phyloP scores from a whole-genome alignment of 2,113 vertebrate genomes.

The Morone saxatilis region DNA sequence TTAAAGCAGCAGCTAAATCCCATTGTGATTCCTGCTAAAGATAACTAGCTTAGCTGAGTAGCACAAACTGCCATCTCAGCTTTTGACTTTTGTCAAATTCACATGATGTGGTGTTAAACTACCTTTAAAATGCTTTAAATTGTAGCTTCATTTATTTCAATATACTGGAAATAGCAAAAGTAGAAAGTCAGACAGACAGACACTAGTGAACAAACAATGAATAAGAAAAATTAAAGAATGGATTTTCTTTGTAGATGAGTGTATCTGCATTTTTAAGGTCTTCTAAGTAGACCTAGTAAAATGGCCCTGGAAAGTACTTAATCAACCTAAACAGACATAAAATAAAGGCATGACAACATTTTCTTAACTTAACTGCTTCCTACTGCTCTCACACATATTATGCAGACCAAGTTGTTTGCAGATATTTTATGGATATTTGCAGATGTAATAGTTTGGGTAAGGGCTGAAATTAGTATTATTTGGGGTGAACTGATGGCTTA shows the following conservation, averaged over 20 bases:
- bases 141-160: not conserved
- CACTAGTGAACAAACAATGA: too few species aligned
- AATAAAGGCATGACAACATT: not conserved
- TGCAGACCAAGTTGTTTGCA: not conserved
- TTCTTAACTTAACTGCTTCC: not conserved
- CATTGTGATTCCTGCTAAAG: not conserved
- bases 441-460: not conserved
- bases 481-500: conserved; percentile 19
- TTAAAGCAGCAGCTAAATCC: not conserved
- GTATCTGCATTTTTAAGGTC: not conserved
- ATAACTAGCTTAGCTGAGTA: not conserved
- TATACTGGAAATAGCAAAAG: not conserved
- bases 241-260: not conserved
- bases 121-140: not conserved
- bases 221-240: not conserved
- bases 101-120: not conserved
- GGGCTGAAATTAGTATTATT: not conserved
- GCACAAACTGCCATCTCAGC: not conserved
- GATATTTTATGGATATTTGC: not conserved
- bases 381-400: not conserved
- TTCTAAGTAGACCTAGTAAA: not conserved
- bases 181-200: too few species aligned
- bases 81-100: not conserved
- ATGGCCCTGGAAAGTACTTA: not conserved
- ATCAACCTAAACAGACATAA: not conserved